Evolutionary conservation across 2,113 vertebrate species (phyloP).

Genomic region (Pogona vitticeps): DNA sequence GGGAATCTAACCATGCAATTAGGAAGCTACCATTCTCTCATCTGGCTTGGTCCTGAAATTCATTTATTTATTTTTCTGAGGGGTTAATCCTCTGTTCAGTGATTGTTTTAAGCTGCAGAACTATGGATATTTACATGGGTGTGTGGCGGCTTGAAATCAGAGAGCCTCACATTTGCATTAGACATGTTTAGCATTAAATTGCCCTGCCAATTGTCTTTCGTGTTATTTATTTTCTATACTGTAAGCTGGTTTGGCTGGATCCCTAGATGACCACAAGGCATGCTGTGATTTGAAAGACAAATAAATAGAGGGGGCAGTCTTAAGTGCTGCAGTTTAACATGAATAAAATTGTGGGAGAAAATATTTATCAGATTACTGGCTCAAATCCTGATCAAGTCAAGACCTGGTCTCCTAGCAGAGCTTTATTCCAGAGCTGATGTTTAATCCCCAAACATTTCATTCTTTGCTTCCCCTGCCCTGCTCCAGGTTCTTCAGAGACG

Average conservation of each 20-base stretch:
- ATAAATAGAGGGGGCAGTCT: not conserved
- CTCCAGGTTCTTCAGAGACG: not conserved
- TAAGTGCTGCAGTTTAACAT: not conserved
- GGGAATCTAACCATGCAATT: not conserved
- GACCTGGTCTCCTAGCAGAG: constrained; percentile 21
- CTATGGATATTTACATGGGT: not conserved
- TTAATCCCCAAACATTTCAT: not conserved
- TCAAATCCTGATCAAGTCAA: not conserved
- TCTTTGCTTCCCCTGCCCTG: not conserved
- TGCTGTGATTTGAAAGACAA: not conserved
- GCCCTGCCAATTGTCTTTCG: not conserved
- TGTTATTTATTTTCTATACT: not conserved
- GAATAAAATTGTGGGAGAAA: not conserved
- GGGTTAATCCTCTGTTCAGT: not conserved
- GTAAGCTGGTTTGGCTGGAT: not conserved
- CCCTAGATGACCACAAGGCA: not conserved
- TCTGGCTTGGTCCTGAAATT: not conserved
- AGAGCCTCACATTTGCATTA: not conserved
- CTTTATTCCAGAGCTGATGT: constrained; percentile 11
- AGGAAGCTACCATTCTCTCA: no score
- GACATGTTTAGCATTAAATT: not conserved
- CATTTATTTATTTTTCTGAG: not conserved
- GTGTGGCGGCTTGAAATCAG: not conserved
- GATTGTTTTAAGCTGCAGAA: not conserved
- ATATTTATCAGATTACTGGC: not conserved